Percentiles rank a stretch among this genome's conserved stretches.
These are phyloP conservation scores for Podilymbus podiceps DNA, from an alignment of 2,113 vertebrate genomes.

Conservation along the genomic window DNA sequence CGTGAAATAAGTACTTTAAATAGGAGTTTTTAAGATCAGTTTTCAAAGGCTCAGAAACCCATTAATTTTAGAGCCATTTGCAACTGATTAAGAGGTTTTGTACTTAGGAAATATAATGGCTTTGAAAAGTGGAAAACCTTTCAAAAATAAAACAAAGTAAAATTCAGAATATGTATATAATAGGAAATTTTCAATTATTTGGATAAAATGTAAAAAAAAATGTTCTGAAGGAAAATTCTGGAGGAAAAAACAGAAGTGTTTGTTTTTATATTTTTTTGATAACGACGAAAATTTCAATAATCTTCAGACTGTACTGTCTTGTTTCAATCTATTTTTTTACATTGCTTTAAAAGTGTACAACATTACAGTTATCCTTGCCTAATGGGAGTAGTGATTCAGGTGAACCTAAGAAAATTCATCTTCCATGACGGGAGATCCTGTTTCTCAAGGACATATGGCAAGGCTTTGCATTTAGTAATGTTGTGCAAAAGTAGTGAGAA, in stretches of 20 bases:
- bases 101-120: neutral
- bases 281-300: neutral
- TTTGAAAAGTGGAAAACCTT: neutral
- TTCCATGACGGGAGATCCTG: neutral
- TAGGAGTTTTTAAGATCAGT: neutral
- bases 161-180: neutral
- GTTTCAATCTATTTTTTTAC: neutral
- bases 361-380: neutral
- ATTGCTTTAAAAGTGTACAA: neutral
- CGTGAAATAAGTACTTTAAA: neutral
- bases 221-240: neutral
- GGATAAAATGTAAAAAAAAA: neutral
- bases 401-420: neutral
- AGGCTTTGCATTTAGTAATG: neutral
- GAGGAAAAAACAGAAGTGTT: neutral
- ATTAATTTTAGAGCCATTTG: neutral
- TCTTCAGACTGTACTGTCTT: neutral
- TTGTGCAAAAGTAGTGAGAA: neutral
- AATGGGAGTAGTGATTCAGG: neutral
- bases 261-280: neutral
- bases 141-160: neutral
- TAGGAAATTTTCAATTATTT: neutral
- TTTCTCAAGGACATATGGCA: neutral
- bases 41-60: neutral
- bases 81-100: neutral